Percentiles rank a stretch among this genome's conserved stretches.
Conservation (phyloP, 2,113 vertebrate species). For the Silurus glanis region DNA sequence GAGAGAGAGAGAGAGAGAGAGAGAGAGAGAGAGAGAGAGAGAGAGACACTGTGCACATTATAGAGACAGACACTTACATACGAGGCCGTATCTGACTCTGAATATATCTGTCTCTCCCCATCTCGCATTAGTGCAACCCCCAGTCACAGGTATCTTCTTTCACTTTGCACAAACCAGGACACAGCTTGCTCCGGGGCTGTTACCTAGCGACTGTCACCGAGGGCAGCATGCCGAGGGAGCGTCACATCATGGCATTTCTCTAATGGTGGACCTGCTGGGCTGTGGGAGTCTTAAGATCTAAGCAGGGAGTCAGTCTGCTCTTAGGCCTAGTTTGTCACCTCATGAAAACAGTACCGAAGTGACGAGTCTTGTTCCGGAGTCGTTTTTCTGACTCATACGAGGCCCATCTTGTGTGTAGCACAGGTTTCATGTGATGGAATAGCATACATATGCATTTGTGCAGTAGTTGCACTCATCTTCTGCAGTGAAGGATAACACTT, state of each 20-base stretch:
- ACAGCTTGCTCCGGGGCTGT: slow-evolving; percentile 47
- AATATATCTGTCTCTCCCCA: slow-evolving; percentile 45
- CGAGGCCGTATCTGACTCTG: slow-evolving; percentile 27
- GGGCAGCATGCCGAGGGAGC: slow-evolving; percentile 40
- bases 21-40: slow-evolving; percentile 15
- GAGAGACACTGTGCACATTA: slow-evolving; percentile 37
- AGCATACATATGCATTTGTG: slow-evolving; percentile 42
- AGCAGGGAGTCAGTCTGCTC: not conserved
- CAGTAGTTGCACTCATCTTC: slow-evolving; percentile 29
- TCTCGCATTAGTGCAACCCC: slow-evolving; percentile 37
- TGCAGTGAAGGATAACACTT: slow-evolving; percentile 34
- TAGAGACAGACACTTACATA: slow-evolving; percentile 53
- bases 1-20: slow-evolving; percentile 3
- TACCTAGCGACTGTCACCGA: slow-evolving; percentile 58
- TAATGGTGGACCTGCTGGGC: slow-evolving; percentile 30
- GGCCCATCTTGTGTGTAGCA: not conserved
- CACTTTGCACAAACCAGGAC: slow-evolving; percentile 48
- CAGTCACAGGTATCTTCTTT: slow-evolving; percentile 32
- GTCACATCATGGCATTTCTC: slow-evolving; percentile 38
- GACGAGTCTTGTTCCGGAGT: not conserved
- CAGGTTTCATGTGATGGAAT: slow-evolving; percentile 2
- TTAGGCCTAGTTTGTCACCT: not conserved
- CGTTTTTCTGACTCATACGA: not conserved
- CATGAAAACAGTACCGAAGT: not conserved
- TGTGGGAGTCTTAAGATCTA: slow-evolving; percentile 13